phyloP scores from a whole-genome alignment of 1,140 invertebrate genomes.

The Lutraria rhynchaena region DNA sequence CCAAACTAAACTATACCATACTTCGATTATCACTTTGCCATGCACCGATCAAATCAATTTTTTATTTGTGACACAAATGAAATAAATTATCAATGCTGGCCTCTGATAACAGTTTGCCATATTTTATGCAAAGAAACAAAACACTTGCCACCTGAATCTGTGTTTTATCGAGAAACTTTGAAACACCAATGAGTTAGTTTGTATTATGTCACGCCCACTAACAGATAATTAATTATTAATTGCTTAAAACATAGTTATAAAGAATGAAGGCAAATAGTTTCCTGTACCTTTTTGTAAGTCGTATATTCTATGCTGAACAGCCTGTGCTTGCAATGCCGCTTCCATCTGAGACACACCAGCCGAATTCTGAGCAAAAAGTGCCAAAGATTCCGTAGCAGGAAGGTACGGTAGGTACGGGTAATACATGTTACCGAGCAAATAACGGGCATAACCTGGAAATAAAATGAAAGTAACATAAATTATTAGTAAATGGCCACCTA shows the following conservation, averaged over 20 bases:
- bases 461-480: background rate
- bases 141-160: background rate
- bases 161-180: background rate
- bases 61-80: too few relatives aligned
- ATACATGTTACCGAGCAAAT: constrained; percentile 53
- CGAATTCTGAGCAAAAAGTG: constrained; percentile 55
- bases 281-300: constrained; percentile 59
- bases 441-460: constrained; percentile 56
- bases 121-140: too few relatives aligned
- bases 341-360: constrained; percentile 28
- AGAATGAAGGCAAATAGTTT: background rate
- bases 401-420: constrained; percentile 56
- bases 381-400: constrained; percentile 53
- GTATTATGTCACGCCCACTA: background rate
- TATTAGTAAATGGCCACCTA: too few relatives aligned
- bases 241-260: background rate
- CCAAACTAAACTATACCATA: too few relatives aligned
- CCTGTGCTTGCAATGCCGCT: constrained; percentile 46
- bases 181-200: background rate
- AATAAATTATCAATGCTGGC: too few relatives aligned
- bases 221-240: background rate
- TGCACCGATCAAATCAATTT: too few relatives aligned
- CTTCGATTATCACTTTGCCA: too few relatives aligned
- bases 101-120: too few relatives aligned
- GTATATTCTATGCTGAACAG: constrained; percentile 53